Conservation (phyloP, 2,888 invertebrate species). For the Argyresthia albistria region DNA sequence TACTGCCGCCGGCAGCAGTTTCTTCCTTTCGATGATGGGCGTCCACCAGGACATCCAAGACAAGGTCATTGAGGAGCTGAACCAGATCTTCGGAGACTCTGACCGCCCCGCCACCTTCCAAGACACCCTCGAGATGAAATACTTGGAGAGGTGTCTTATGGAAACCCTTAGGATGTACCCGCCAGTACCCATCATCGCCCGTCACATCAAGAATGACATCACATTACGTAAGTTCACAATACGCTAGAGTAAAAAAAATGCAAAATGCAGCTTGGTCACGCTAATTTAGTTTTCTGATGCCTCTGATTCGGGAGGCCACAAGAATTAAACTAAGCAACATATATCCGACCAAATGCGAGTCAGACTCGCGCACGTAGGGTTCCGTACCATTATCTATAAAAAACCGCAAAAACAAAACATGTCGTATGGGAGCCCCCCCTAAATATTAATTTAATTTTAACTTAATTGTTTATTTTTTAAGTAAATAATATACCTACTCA, state of each 20-base stretch:
- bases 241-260: background rate
- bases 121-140: conserved; percentile 90
- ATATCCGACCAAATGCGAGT: too few species aligned
- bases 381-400: too few species aligned
- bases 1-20: conserved; percentile 86
- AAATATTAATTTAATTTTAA: too few species aligned
- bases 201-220: conserved; percentile 80
- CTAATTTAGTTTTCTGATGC: too few species aligned
- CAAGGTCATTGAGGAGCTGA: conserved; percentile 80
- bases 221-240: conserved; percentile 70
- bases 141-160: conserved; percentile 85
- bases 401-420: too few species aligned
- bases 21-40: conserved; percentile 84
- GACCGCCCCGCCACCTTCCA: conserved; percentile 84
- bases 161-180: conserved; percentile 86
- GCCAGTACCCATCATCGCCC: conserved; percentile 84
- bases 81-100: conserved; percentile 83
- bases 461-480: too few species aligned
- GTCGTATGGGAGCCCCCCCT: too few species aligned
- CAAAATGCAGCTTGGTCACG: too few species aligned
- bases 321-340: too few species aligned
- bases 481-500: too few species aligned
- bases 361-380: too few species aligned
- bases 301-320: too few species aligned
- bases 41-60: conserved; percentile 81